Conservation (phyloP, 1,140 invertebrate genomes). For the Drosophila eugracilis region DNA sequence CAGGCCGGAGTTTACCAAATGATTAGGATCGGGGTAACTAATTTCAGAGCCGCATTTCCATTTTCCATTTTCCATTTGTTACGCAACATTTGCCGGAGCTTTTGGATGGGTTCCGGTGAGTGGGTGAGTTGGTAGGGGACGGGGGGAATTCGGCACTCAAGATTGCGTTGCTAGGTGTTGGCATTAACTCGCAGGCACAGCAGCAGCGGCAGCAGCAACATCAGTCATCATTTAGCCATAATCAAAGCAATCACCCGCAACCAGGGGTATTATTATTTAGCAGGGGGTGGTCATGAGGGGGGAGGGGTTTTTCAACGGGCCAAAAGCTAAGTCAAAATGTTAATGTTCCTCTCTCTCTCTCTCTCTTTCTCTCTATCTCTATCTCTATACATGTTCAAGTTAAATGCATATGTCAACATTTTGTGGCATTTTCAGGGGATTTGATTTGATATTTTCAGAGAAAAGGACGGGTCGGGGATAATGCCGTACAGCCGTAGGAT, state of each 20-base stretch:
- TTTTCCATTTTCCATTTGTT: conserved; percentile 44
- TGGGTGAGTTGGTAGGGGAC: no score
- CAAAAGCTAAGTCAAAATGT: conserved; percentile 39
- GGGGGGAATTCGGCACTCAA: conserved; percentile 5
- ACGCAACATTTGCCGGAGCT: conserved; percentile 28
- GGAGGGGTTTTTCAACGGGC: neutral
- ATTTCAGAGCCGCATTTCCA: conserved; percentile 50
- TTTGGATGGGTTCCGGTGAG: neutral
- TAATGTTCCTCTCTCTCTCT: conserved; percentile 23
- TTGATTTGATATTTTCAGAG: no score
- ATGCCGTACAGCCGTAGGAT: conserved; percentile 2
- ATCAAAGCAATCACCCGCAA: conserved; percentile 54
- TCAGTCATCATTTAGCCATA: conserved; percentile 53
- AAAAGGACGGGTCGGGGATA: neutral
- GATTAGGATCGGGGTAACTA: conserved; percentile 80
- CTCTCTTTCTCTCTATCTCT: no score
- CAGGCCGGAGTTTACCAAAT: conserved; percentile 43
- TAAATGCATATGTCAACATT: conserved; percentile 52
- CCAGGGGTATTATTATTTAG: conserved; percentile 13
- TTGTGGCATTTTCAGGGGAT: conserved; percentile 36
- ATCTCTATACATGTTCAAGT: conserved; percentile 8
- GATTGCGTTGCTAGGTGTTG: conserved; percentile 68
- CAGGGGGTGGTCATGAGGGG: neutral
- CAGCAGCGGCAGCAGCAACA: conserved; percentile 5
- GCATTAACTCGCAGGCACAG: conserved; percentile 50